Conservation (phyloP, 2,113 vertebrate genomes). For the Chamaea fasciata region DNA sequence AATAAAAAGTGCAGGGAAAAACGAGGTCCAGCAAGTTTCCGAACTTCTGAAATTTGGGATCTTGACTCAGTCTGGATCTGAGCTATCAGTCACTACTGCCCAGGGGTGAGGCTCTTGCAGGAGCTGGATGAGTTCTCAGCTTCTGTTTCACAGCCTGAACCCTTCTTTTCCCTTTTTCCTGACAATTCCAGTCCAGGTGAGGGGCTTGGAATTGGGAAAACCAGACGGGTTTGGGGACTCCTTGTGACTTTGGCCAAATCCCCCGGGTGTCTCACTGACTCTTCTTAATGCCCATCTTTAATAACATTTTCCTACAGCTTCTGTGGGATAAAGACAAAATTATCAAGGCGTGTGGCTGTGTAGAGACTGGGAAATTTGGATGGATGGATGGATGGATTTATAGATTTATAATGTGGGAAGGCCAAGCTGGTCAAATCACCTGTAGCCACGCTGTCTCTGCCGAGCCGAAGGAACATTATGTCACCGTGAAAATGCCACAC, state of each 20-base stretch:
- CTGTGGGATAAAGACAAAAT: neutral
- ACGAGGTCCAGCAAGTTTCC: neutral
- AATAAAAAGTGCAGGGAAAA: neutral
- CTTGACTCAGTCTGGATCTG: neutral
- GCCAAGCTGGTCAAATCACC: neutral
- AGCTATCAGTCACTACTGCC: neutral
- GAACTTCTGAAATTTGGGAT: neutral
- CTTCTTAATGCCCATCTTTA: neutral
- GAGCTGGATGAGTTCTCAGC: neutral
- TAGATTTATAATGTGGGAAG: neutral
- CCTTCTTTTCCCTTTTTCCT: neutral
- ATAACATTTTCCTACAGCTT: neutral
- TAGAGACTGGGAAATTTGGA: neutral
- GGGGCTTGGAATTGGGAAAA: neutral
- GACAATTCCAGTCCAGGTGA: neutral
- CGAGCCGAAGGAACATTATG: neutral
- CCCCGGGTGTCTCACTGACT: neutral
- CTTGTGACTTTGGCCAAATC: neutral
- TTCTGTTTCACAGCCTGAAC: neutral
- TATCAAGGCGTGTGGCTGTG: neutral
- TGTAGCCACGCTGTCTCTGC: neutral
- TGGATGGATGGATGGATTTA: neutral
- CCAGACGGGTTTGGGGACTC: rapidly evolving
- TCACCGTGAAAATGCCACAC: constrained; percentile 28
- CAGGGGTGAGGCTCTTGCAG: neutral